phyloP scores from a whole-genome alignment of 2,113 vertebrate genomes.

The Syngnathoides biaculeatus region DNA sequence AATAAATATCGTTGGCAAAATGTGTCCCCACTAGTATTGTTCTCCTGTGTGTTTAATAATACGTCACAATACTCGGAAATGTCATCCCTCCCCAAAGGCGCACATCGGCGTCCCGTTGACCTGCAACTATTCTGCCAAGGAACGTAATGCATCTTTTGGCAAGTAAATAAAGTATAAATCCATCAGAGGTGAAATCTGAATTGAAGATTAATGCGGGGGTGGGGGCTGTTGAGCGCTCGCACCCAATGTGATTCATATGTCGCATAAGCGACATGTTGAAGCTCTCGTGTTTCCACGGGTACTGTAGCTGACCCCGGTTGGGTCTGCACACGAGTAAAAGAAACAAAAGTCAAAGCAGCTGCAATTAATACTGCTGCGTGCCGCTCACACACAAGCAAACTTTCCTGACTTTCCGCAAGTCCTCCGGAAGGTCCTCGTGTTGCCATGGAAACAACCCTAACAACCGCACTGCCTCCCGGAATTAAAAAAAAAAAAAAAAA shows the following conservation, averaged over 20 bases:
- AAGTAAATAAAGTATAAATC: slow-evolving; percentile 41
- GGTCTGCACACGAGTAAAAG: neutral
- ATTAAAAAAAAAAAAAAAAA: neutral
- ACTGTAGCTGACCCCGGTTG: slow-evolving; percentile 5
- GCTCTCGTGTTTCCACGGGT: neutral
- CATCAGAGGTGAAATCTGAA: slow-evolving; percentile 31
- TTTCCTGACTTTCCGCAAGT: neutral
- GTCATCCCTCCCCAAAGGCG: slow-evolving; percentile 16
- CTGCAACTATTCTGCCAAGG: slow-evolving; percentile 31
- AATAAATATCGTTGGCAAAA: no score
- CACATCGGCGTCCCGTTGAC: slow-evolving; percentile 33
- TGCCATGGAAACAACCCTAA: slow-evolving; percentile 5
- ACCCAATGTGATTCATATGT: slow-evolving; percentile 36
- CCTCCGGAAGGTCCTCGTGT: neutral
- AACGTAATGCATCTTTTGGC: slow-evolving; percentile 47
- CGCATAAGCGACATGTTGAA: slow-evolving; percentile 20
- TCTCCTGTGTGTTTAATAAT: no score
- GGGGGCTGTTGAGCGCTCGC: neutral
- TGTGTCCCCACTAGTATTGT: no score
- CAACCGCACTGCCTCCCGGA: neutral
- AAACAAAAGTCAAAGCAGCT: neutral
- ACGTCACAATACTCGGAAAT: neutral
- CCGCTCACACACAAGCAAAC: neutral
- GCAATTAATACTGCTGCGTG: neutral
- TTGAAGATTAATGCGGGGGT: slow-evolving; percentile 27